Percentiles rank a stretch among this genome's conserved stretches.
Conservation (phyloP, 2,888 invertebrate genomes). For the Caradrina clavipalpis region DNA sequence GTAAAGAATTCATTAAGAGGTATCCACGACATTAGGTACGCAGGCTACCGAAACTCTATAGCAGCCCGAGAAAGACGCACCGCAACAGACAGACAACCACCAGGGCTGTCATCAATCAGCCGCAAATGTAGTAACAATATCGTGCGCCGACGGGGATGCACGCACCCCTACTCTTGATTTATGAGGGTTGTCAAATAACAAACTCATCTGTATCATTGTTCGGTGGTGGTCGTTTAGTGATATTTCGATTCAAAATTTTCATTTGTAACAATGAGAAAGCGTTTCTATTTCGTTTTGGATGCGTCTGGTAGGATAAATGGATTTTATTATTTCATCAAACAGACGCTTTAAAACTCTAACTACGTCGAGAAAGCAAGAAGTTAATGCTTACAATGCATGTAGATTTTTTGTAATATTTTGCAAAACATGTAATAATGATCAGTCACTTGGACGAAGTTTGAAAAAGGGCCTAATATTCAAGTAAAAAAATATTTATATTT, state of each 20-base stretch:
- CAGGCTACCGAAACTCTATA: constrained; percentile 1
- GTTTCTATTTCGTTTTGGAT: constrained; percentile 4
- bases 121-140: constrained; percentile 84
- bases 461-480: no score
- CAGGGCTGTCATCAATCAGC: constrained; percentile 80
- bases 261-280: constrained; percentile 45
- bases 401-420: no score
- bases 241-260: constrained; percentile 55
- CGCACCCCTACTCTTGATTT: constrained; percentile 73
- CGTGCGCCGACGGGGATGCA: constrained; percentile 62
- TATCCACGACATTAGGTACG: constrained; percentile 20
- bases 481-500: no score
- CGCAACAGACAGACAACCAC: constrained; percentile 44
- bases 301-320: background rate
- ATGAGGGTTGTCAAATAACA: constrained; percentile 70
- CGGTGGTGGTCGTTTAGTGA: constrained; percentile 56
- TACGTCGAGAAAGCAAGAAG: no score
- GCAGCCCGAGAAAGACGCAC: background rate
- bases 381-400: no score
- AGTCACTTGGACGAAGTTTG: no score
- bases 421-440: no score
- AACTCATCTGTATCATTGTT: constrained; percentile 71
- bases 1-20: constrained; percentile 18
- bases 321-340: constrained; percentile 1
- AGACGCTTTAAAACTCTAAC: no score